These are phyloP conservation scores for Cataglyphis hispanica DNA, from an alignment of 1,140 invertebrate genomes.

Conservation along the genomic window DNA sequence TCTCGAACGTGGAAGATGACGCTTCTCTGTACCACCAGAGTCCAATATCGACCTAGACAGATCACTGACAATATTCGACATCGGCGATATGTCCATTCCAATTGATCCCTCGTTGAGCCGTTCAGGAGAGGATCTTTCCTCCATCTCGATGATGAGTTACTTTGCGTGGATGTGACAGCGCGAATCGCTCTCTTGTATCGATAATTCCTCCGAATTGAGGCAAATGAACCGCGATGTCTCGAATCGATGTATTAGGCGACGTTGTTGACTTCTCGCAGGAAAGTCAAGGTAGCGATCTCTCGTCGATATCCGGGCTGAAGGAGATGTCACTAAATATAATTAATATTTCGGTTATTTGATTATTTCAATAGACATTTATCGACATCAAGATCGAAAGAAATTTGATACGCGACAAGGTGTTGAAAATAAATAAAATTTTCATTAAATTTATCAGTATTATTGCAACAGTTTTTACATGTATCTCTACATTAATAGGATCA, in stretches of 20 bases:
- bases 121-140: slow-evolving; percentile 23
- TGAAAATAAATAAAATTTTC: background rate
- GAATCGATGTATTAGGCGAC: slow-evolving; percentile 7
- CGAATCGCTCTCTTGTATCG: background rate
- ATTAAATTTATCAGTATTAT: background rate
- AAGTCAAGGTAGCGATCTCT: background rate
- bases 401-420: background rate
- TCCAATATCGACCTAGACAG: slow-evolving; percentile 72
- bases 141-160: slow-evolving; percentile 39
- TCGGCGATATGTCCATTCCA: slow-evolving; percentile 62
- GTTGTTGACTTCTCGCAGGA: slow-evolving; percentile 13
- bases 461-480: background rate
- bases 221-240: slow-evolving; percentile 33
- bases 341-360: background rate
- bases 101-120: background rate
- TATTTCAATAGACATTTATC: background rate
- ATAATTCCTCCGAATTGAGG: background rate
- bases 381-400: background rate
- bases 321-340: background rate
- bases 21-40: background rate
- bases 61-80: slow-evolving; percentile 69
- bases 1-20: background rate
- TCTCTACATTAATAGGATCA: background rate
- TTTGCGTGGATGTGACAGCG: slow-evolving; percentile 6
- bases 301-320: background rate